These are phyloP conservation scores for Macrophya alboannulata DNA, from an alignment of 2,888 invertebrate species.

Conservation along the genomic window DNA sequence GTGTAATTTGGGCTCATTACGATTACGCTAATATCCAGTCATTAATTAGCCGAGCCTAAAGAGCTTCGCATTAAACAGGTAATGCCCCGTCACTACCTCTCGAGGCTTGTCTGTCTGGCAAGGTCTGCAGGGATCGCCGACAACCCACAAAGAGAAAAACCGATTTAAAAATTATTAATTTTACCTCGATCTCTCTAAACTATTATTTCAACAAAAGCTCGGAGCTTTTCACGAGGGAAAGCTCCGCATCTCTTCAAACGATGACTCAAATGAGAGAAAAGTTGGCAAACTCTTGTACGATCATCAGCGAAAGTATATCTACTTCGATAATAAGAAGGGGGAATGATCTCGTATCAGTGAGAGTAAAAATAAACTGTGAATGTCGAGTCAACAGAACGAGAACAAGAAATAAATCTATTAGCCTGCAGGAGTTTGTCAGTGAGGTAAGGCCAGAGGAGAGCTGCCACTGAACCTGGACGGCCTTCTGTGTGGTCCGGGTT, in stretches of 20 bases:
- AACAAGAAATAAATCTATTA: constrained; percentile 50
- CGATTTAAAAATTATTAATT: constrained; percentile 11
- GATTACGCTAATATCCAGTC: constrained; percentile 77
- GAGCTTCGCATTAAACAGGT: constrained; percentile 77
- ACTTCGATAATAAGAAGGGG: neutral
- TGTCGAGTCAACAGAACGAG: neutral
- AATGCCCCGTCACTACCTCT: constrained; percentile 72
- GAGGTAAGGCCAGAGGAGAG: constrained; percentile 19
- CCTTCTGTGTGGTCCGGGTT: constrained; percentile 54
- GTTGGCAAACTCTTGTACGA: too few species aligned
- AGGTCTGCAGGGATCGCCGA: neutral
- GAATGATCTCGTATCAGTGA: neutral
- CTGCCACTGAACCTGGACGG: constrained; percentile 51
- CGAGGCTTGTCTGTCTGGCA: constrained; percentile 62
- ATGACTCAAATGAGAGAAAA: neutral
- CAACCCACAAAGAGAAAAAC: neutral
- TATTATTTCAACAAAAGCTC: neutral
- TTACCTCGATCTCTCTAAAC: neutral
- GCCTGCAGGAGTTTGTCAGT: constrained; percentile 33
- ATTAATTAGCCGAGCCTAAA: constrained; percentile 78
- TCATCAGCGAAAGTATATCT: neutral
- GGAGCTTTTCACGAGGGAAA: neutral
- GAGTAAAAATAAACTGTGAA: neutral
- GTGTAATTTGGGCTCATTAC: constrained; percentile 76
- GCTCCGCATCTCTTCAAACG: neutral